Evolutionary conservation across 1,140 invertebrate genomes (phyloP).

Genomic region (Drosophila suzukii): DNA sequence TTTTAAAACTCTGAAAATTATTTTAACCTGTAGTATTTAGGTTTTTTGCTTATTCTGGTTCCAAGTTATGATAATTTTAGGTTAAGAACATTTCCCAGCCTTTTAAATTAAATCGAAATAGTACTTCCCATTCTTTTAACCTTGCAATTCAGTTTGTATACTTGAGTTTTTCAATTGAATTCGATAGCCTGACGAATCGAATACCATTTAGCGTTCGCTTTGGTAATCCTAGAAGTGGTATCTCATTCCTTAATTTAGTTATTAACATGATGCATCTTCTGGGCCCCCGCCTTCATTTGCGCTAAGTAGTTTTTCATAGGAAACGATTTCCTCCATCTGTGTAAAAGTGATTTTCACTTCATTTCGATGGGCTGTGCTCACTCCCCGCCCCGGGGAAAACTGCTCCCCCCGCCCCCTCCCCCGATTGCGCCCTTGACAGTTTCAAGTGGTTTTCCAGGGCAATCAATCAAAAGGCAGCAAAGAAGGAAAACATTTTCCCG

Average conservation of each 20-base stretch:
- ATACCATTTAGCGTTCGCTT: background rate
- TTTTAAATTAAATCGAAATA: too few species aligned
- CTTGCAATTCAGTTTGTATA: too few species aligned
- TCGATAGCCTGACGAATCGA: background rate
- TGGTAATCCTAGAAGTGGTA: constrained; percentile 24
- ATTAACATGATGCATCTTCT: constrained; percentile 33
- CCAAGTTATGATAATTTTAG: too few species aligned
- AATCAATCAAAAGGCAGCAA: constrained; percentile 72
- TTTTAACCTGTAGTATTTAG: too few species aligned
- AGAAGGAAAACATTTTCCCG: constrained; percentile 71
- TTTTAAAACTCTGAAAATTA: too few species aligned
- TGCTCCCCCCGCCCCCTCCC: background rate
- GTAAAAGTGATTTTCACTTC: constrained; percentile 76
- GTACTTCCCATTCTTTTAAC: too few species aligned
- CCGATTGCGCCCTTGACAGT: constrained; percentile 58
- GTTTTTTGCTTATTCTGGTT: too few species aligned
- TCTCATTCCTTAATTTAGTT: constrained; percentile 63
- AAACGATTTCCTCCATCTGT: constrained; percentile 53
- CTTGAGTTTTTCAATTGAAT: background rate
- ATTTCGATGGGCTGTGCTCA: constrained; percentile 37
- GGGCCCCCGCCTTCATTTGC: background rate
- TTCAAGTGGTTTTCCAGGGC: constrained; percentile 79
- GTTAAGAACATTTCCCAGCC: too few species aligned
- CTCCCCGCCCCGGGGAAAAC: constrained; percentile 12
- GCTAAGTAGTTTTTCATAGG: constrained; percentile 75